Conservation (phyloP, 2,888 invertebrate species). For the Drosophila macrothrix region DNA sequence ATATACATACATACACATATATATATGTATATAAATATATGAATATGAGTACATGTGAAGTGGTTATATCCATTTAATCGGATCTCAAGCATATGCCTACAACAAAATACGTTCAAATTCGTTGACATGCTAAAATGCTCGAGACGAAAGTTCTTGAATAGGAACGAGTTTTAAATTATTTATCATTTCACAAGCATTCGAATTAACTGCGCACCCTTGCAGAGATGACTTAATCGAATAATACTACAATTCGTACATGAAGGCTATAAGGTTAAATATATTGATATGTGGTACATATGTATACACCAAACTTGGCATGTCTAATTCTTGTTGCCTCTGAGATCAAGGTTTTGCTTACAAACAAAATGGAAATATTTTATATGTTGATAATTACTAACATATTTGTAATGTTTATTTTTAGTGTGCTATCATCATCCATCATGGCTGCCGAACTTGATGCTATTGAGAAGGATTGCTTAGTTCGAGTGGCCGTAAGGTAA, state of each 20-base stretch:
- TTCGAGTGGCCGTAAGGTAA: slow-evolving; percentile 90
- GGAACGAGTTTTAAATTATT: slow-evolving; percentile 1
- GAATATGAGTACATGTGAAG: slow-evolving; percentile 3
- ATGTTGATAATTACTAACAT: background rate
- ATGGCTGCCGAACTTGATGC: slow-evolving; percentile 80
- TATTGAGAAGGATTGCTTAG: slow-evolving; percentile 87
- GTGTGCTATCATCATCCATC: slow-evolving; percentile 16
- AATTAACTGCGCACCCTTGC: background rate
- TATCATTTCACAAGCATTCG: background rate
- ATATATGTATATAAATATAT: background rate
- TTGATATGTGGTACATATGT: background rate
- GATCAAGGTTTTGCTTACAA: slow-evolving; percentile 4
- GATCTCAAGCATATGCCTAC: slow-evolving; percentile 1
- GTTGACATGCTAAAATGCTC: background rate
- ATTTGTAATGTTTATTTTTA: slow-evolving; percentile 14
- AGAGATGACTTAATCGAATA: slow-evolving; percentile 5
- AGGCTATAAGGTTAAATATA: background rate
- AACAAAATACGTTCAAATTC: slow-evolving; percentile 4
- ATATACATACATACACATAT: background rate
- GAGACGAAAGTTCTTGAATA: background rate
- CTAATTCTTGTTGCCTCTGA: background rate
- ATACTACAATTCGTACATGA: background rate
- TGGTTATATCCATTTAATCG: slow-evolving; percentile 11
- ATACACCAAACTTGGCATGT: slow-evolving; percentile 5
- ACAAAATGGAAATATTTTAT: background rate